Conservation (phyloP, 2,113 vertebrate species). For the Sapajus apella region DNA sequence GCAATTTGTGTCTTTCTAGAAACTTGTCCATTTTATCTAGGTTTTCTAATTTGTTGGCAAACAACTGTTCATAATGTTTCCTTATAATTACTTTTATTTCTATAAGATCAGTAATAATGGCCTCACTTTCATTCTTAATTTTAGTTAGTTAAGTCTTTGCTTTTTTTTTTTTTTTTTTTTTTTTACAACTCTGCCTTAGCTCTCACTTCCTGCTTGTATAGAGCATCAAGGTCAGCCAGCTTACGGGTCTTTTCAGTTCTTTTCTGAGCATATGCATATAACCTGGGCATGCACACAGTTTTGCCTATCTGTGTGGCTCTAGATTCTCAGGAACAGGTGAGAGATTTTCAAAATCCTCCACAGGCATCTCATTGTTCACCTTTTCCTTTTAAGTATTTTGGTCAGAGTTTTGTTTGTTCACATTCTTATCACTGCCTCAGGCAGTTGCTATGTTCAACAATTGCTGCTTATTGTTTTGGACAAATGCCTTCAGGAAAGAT, state of each 20-base stretch:
- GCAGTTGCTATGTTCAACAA: not conserved
- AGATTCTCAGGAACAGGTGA: not conserved
- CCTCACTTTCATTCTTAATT: not conserved
- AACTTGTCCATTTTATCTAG: not conserved
- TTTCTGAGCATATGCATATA: not conserved
- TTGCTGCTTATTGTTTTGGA: not conserved
- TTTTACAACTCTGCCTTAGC: not conserved
- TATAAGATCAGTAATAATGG: not conserved
- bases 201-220: not conserved
- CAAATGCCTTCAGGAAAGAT: not conserved
- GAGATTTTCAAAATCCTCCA: not conserved
- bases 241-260: not conserved
- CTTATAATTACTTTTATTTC: not conserved
- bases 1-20: not conserved
- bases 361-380: not conserved
- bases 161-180: not conserved
- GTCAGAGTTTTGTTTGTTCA: not conserved
- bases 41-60: conserved; percentile 29
- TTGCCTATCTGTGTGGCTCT: not conserved
- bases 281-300: not conserved
- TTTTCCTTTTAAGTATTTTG: not conserved
- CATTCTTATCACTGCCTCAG: not conserved
- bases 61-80: not conserved
- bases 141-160: not conserved
- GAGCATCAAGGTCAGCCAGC: not conserved